Evolutionary conservation across 2,797 vertebrate species (phyloP).

Genomic region (Chrosomus eos): DNA sequence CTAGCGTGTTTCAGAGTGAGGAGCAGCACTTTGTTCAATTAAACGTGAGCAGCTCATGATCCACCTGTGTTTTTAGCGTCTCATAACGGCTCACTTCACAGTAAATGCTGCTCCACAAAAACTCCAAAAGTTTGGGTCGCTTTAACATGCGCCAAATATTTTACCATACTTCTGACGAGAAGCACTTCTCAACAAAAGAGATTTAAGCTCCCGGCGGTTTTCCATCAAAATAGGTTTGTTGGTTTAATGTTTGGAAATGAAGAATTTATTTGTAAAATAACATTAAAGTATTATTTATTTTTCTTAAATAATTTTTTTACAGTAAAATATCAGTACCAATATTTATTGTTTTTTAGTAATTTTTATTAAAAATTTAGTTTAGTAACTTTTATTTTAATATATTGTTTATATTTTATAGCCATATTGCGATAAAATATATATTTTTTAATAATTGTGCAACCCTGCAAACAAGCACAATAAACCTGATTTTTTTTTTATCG

Average conservation of each 20-base stretch:
- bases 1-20: too few species aligned
- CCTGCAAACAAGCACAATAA: neutral
- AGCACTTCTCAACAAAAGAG: neutral
- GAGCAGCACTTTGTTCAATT: neutral
- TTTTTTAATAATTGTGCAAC: too few species aligned
- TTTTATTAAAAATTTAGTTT: too few species aligned
- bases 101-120: neutral
- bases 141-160: neutral
- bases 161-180: neutral
- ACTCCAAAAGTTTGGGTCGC: neutral
- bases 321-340: too few species aligned
- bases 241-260: neutral
- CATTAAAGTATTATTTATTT: too few species aligned
- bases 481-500: neutral
- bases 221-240: neutral
- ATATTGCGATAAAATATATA: too few species aligned
- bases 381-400: neutral
- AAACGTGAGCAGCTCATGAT: neutral
- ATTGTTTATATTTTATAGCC: too few species aligned
- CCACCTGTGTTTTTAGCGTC: neutral
- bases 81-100: neutral
- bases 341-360: too few species aligned
- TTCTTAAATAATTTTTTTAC: too few species aligned
- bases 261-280: too few species aligned
- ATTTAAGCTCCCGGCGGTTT: neutral